phyloP scores from a whole-genome alignment of 2,888 invertebrate genomes.

The Labia minor region DNA sequence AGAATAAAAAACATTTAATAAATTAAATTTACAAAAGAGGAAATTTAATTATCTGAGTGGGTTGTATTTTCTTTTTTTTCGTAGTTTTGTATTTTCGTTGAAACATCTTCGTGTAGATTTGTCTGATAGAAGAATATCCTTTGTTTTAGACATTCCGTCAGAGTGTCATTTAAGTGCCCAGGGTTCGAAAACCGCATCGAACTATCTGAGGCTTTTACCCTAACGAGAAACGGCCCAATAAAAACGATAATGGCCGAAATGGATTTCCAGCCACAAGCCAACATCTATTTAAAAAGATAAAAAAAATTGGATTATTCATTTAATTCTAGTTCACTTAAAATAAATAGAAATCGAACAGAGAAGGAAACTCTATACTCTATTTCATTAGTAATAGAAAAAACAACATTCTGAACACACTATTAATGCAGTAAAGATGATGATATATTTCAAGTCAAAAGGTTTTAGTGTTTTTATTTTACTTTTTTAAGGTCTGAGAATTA shows the following conservation, averaged over 20 bases:
- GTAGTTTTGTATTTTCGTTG: background rate
- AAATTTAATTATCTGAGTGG: no score
- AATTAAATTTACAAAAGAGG: background rate
- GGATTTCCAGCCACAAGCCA: background rate
- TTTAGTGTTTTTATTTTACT: no score
- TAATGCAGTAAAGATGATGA: no score
- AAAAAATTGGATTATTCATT: background rate
- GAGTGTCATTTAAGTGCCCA: background rate
- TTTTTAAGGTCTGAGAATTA: no score
- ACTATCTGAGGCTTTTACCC: slow-evolving; percentile 13
- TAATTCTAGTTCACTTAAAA: no score
- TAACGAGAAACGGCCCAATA: slow-evolving; percentile 8
- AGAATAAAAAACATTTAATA: background rate
- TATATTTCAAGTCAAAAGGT: no score
- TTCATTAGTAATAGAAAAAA: no score
- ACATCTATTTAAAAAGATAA: background rate
- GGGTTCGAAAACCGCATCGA: slow-evolving; percentile 5
- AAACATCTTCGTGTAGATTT: background rate
- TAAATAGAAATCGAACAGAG: no score
- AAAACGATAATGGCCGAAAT: slow-evolving; percentile 5
- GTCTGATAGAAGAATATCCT: background rate
- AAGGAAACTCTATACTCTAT: no score
- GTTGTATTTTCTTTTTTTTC: background rate
- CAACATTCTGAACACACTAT: no score
- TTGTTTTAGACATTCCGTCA: background rate